These are phyloP conservation scores for Cephus sareptanus DNA, from an alignment of 2,888 invertebrate species.

Conservation along the genomic window DNA sequence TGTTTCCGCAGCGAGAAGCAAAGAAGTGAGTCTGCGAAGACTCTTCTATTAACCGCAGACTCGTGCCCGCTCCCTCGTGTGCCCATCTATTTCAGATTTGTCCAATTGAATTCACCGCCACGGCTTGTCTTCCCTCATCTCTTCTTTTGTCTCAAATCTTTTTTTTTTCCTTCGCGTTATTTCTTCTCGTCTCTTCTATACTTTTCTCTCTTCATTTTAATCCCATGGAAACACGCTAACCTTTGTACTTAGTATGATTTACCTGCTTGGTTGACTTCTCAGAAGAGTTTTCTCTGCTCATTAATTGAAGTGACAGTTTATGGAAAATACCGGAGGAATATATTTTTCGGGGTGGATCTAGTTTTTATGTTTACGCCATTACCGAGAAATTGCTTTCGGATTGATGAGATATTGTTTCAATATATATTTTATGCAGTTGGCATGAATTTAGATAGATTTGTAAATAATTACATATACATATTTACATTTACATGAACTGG, in stretches of 20 bases:
- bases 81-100: slow-evolving; percentile 45
- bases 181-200: slow-evolving; percentile 8
- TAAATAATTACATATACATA: no score
- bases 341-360: background rate
- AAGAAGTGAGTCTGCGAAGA: slow-evolving; percentile 22
- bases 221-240: slow-evolving; percentile 9
- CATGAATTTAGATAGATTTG: no score
- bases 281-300: background rate
- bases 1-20: background rate
- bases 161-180: background rate
- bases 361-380: no score
- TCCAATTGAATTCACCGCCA: slow-evolving; percentile 36
- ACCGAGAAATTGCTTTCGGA: background rate
- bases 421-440: no score
- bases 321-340: background rate
- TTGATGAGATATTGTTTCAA: background rate
- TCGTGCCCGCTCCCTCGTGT: slow-evolving; percentile 21
- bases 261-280: slow-evolving; percentile 39
- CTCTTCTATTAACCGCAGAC: slow-evolving; percentile 45
- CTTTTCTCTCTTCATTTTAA: slow-evolving; percentile 18
- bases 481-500: no score
- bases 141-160: slow-evolving; percentile 9
- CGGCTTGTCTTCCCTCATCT: background rate
- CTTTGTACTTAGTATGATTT: slow-evolving; percentile 45
- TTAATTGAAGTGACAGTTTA: background rate